These are phyloP conservation scores for Rotaria macrura DNA, from an alignment of 2,888 invertebrate genomes.

Conservation along the genomic window DNA sequence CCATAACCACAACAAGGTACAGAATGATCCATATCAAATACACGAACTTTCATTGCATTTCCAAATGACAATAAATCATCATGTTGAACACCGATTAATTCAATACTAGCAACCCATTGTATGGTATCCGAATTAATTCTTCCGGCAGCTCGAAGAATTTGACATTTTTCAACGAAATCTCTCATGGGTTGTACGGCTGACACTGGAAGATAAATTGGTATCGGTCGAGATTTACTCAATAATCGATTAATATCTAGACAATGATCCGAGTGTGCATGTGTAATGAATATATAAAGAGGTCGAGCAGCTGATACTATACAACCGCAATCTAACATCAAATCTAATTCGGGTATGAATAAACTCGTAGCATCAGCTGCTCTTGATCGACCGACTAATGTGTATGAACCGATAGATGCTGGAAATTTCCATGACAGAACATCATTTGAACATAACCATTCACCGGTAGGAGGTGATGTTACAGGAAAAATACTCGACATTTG, in stretches of 20 bases:
- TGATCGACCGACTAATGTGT: not conserved
- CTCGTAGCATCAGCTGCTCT: conserved; percentile 13
- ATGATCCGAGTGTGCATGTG: not conserved
- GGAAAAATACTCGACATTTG: not conserved
- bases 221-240: not conserved
- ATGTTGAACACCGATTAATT: not conserved
- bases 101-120: not conserved
- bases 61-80: not conserved
- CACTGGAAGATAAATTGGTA: not conserved
- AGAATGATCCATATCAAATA: conserved; percentile 7
- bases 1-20: conserved; percentile 20
- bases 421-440: conserved; percentile 6
- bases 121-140: not conserved
- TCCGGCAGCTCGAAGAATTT: not conserved
- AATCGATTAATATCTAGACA: not conserved
- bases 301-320: not conserved
- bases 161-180: not conserved
- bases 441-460: not conserved
- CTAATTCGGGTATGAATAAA: not conserved
- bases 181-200: not conserved
- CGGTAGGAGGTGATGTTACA: not conserved
- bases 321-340: not conserved
- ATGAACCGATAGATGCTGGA: not conserved
- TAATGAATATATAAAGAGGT: not conserved
- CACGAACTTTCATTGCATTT: conserved; percentile 3